A percentile compares a stretch with the other conserved stretches of the same genome.
phyloP scores from a whole-genome alignment of 2,113 vertebrate genomes.

The human region GRCh38 chr11:36091501-36092000 shows the following conservation, averaged over 20 bases:
- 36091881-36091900: neutral
- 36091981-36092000: neutral
- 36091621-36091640: constrained; percentile 20
- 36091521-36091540: neutral
- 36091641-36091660: neutral
- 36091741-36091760: constrained; percentile 12
- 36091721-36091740: neutral
- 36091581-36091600: neutral
- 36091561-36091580: neutral
- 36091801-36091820: neutral
- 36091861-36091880: neutral
- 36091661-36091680: constrained; percentile 22
- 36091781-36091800: neutral
- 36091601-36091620: neutral
- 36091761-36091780: neutral
- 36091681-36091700: neutral
- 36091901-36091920: neutral
- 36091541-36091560: neutral
- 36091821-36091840: neutral
- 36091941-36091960: neutral
- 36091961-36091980: neutral
- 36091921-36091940: fast-evolving
- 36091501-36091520: neutral
- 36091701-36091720: neutral
- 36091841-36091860: neutral